phyloP scores from a whole-genome alignment of 2,888 invertebrate genomes.

The Chalcis sispes region DNA sequence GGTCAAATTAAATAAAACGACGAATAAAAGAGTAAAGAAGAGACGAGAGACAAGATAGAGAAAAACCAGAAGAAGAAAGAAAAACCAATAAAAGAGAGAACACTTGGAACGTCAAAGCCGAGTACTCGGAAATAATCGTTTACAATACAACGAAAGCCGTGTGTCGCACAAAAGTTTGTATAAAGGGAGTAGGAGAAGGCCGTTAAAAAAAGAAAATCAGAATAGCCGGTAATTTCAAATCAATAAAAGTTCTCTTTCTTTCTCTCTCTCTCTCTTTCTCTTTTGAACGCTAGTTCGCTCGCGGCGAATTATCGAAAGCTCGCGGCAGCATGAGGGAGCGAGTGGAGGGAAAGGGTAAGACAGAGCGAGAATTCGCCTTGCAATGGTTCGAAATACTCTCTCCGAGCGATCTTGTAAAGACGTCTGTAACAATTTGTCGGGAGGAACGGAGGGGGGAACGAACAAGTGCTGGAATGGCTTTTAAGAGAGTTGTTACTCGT shows the following conservation, averaged over 20 bases:
- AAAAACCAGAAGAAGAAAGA: neutral
- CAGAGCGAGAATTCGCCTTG: conserved; percentile 30
- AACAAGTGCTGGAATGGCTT: conserved; percentile 57
- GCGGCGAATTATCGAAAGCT: conserved; percentile 23
- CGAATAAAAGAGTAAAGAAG: neutral
- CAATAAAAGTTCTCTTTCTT: no score
- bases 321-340: neutral
- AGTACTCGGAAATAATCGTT: conserved; percentile 42
- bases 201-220: conserved; percentile 25
- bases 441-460: conserved; percentile 7
- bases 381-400: no score
- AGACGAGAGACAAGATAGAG: neutral
- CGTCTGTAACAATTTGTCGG: conserved; percentile 58
- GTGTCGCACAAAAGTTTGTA: neutral
- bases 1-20: conserved; percentile 8
- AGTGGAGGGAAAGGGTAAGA: neutral
- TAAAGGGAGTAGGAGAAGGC: neutral
- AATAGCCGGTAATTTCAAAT: conserved; percentile 52
- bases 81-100: conserved; percentile 18
- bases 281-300: no score
- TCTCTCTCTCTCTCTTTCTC: no score
- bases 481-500: conserved; percentile 56
- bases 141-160: conserved; percentile 21
- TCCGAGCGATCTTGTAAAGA: conserved; percentile 54
- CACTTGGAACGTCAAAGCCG: conserved; percentile 10